Conservation (phyloP, 2,888 invertebrate genomes). For the Muschampia staudingeri region DNA sequence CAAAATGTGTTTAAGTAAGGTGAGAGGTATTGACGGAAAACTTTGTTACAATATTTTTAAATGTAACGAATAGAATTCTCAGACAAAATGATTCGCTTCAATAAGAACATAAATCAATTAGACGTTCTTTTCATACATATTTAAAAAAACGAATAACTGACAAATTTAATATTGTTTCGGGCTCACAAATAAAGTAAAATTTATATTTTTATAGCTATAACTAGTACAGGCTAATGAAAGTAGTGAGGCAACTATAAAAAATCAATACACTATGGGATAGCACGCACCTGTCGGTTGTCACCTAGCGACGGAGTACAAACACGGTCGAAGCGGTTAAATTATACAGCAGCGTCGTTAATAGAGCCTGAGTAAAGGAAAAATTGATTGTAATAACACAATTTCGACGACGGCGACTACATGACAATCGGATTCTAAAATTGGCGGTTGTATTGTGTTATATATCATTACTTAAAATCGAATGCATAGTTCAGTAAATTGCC, state of each 20-base stretch:
- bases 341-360: constrained; percentile 29
- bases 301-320: constrained; percentile 84
- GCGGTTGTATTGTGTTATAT: background rate
- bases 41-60: background rate
- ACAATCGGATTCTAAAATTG: background rate
- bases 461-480: too few species aligned
- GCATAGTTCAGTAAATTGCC: too few species aligned
- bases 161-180: background rate
- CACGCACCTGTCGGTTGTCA: constrained; percentile 78
- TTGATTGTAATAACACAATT: constrained; percentile 38
- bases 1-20: background rate
- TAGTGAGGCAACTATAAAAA: constrained; percentile 62
- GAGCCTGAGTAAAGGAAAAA: constrained; percentile 33
- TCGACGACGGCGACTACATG: constrained; percentile 6
- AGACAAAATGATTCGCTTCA: background rate
- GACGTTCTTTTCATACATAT: too few species aligned
- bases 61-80: background rate
- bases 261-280: constrained; percentile 81
- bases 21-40: background rate
- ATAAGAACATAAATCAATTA: too few species aligned
- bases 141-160: background rate
- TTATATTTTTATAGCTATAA: background rate
- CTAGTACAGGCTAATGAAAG: constrained; percentile 40
- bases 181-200: background rate
- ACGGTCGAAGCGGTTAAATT: constrained; percentile 74